Evolutionary conservation across 2,113 vertebrate species (phyloP), one percentile per base, ranked within the genome.

Genomic region (Pogona vitticeps): DNA sequence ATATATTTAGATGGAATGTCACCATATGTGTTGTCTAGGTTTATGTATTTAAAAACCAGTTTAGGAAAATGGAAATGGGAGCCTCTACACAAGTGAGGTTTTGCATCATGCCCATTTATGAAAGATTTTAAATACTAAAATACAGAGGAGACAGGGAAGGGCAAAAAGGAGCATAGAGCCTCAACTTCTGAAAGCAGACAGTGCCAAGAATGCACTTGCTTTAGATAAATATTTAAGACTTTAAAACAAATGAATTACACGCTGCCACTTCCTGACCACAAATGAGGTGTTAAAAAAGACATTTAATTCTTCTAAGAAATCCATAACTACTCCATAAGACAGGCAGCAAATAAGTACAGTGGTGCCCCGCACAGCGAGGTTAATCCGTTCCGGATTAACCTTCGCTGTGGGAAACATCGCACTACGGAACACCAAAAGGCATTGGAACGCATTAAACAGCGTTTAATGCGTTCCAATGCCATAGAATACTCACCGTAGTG

Each of bases 211-310:
- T 63, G 38, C 46, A 8, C 28, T 18, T 76, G 10, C 59, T 36
- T 31, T 67, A 67, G 59, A 76, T 46, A 82, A 77, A 83, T 76
- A 83, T 83, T 86, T 82, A 70, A 91, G 85, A 80, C 88, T 31
- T 83, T 78, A 91, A 88, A 79, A 86, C 82, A 0, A 0, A 87
- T 93, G 56, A 86, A 86, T 86, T 88, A 71, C 65, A 85, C 76
- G 83, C 36, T 36, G 88, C 89, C 86, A 94, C 94, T 94, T 94
- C 92, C 92, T 92, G 91, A 82, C 86, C 80, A 90, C 3, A 61
- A 80, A 89, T 84, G 88, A 92, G 86, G 89, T 89, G 87, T 58
- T 86, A n/a, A 70, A 79, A 3, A 71, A 56, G 26, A 33, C 26
- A 42, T 42, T 68, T 63, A 80, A 33, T 36, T 84, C 73, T 77